These are phyloP conservation scores for Zophobas morio DNA, from an alignment of 1,140 invertebrate genomes.

Conservation along the genomic window DNA sequence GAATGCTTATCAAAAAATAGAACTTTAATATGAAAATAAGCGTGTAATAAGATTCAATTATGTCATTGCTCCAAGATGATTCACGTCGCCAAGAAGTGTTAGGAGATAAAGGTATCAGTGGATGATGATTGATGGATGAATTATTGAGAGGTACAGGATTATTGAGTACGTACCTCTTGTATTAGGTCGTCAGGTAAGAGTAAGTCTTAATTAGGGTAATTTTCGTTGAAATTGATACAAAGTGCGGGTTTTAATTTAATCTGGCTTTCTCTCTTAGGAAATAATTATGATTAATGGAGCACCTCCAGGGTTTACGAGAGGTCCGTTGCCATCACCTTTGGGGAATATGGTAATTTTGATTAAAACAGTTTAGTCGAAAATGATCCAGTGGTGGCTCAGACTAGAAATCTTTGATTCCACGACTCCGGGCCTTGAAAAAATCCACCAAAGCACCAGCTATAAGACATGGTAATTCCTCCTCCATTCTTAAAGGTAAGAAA, in stretches of 20 bases:
- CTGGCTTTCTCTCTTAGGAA: conserved; percentile 3
- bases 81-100: conserved; percentile 23
- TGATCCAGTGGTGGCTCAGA: too few relatives aligned
- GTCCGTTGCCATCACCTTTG: too few relatives aligned
- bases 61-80: conserved; percentile 54
- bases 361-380: too few relatives aligned
- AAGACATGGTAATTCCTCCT: too few relatives aligned
- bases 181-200: background rate
- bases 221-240: background rate
- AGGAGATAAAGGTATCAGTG: background rate
- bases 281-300: conserved; percentile 17
- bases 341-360: too few relatives aligned
- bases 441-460: too few relatives aligned
- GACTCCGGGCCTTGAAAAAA: too few relatives aligned
- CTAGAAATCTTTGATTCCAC: too few relatives aligned
- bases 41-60: conserved; percentile 58
- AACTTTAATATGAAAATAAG: conserved; percentile 55
- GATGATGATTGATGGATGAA: too few relatives aligned
- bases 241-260: background rate
- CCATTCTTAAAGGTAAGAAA: too few relatives aligned
- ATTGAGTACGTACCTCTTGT: background rate
- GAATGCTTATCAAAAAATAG: conserved; percentile 50
- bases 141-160: background rate
- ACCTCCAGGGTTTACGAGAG: conserved; percentile 1
- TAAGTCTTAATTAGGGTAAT: background rate